Base-by-base conservation (phyloP, 2,113 vertebrate species). In the Oreochromis tanganicae region DNA sequence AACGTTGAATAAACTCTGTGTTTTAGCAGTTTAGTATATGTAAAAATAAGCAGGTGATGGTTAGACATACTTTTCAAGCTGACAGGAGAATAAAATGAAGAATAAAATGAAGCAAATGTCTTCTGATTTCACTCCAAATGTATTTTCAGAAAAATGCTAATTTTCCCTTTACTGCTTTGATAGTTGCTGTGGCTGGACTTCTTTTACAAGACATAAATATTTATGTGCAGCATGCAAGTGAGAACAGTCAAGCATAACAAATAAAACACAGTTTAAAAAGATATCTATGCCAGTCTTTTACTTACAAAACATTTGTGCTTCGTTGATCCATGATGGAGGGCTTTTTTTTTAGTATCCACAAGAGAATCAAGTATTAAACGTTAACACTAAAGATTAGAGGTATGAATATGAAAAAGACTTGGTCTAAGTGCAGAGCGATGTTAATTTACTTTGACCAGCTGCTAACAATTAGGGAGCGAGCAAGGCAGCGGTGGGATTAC, bases 391-490 rank as follows among this genome's bases (percentile, higher is more conserved):
- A 82, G 32, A 88, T 82, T 32, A 29, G 29, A 73, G 19, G 54
- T 75, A 52, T 12, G 88, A 84, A 90, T 81, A 32, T 38, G 38
- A 55, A 29, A 80, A 84, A 85, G 32, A 57, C 87, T 90, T 89
- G 71, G 84, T 90, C 87, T 48, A 91, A 94, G 84, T 85, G 87
- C 86, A 91, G 66, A 92, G 80, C 86, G 84, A 81, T 86, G 55
- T 56, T 93, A 94, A 84, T 92, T 91, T 82, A 89, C 82, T 95
- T 94, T 92, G 86, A 91, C 88, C 94, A 95, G 91, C 91, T 90
- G 92, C 92, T 95, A 92, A 95, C 93, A 95, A 87, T 92, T 87
- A 92, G 75, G 52, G 89, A 89, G 88, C 92, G 73, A 92, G 91
- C 90, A 92, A 88, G 89, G 89, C 91, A 90, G 80, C 87, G 89